Evolutionary conservation across 1,140 invertebrate species (phyloP).

Genomic region (Euwallacea fornicatus): DNA sequence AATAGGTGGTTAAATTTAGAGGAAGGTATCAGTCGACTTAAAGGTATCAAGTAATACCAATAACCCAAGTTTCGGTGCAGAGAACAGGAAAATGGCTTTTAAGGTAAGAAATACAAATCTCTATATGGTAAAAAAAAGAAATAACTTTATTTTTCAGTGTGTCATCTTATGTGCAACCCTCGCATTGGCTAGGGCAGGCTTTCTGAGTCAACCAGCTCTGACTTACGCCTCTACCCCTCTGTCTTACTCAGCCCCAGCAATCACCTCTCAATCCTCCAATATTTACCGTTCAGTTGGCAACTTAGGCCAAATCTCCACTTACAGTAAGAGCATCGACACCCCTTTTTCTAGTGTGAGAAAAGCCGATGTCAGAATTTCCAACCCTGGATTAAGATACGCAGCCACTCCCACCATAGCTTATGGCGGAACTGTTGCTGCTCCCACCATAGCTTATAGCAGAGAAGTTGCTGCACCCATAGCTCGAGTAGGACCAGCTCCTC

Average conservation of each 20-base stretch:
- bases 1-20: no score
- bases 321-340: conserved; percentile 66
- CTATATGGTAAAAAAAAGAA: background rate
- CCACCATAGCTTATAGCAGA: conserved; percentile 51
- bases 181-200: conserved; percentile 64
- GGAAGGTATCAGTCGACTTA: no score
- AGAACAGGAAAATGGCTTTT: background rate
- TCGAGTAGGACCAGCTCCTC: conserved; percentile 52
- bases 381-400: conserved; percentile 59
- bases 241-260: conserved; percentile 49
- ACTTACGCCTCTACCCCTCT: conserved; percentile 49
- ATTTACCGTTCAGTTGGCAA: conserved; percentile 65
- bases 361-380: conserved; percentile 64
- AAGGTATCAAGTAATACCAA: no score
- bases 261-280: conserved; percentile 64
- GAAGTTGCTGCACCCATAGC: conserved; percentile 47
- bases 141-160: background rate
- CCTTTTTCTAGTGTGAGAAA: conserved; percentile 69
- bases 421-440: conserved; percentile 46
- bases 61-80: no score
- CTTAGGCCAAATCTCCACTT: conserved; percentile 64
- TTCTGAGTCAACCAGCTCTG: conserved; percentile 55
- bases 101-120: background rate
- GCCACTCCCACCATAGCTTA: conserved; percentile 42
- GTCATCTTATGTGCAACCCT: conserved; percentile 63